These are phyloP conservation scores for Pseudomugil tenellus DNA, from an alignment of 2,797 vertebrate species.

Conservation along the genomic window DNA sequence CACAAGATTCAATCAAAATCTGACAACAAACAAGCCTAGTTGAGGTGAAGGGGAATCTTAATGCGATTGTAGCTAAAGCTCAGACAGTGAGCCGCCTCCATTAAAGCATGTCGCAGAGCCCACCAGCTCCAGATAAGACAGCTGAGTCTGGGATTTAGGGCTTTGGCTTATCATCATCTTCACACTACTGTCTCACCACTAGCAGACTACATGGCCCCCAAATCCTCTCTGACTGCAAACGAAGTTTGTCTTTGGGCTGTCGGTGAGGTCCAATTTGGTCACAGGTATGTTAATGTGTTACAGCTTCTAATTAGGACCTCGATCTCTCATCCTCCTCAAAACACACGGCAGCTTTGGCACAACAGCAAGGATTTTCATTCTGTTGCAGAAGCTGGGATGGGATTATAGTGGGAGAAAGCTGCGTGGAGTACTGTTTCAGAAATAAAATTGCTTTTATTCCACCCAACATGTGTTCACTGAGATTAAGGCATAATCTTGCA, in stretches of 20 bases:
- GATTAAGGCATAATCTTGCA: constrained; percentile 91
- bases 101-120: constrained; percentile 84
- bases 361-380: constrained; percentile 72
- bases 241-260: constrained; percentile 77
- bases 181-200: constrained; percentile 82
- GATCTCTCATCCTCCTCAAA: constrained; percentile 61
- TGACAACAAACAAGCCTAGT: constrained; percentile 79
- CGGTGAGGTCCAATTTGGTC: constrained; percentile 44
- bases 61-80: constrained; percentile 85
- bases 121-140: constrained; percentile 85
- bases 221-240: constrained; percentile 79
- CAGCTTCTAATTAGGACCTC: constrained; percentile 63
- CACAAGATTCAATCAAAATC: constrained; percentile 77
- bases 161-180: constrained; percentile 87
- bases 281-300: constrained; percentile 63
- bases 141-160: constrained; percentile 86
- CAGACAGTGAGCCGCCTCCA: constrained; percentile 85
- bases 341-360: constrained; percentile 68
- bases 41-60: constrained; percentile 82
- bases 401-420: constrained; percentile 80
- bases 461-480: constrained; percentile 90
- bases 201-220: constrained; percentile 74
- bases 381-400: constrained; percentile 73
- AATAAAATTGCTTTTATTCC: constrained; percentile 95
- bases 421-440: constrained; percentile 85